A percentile compares a stretch with the other conserved stretches of the same genome.
Conservation (phyloP, 2,113 vertebrate species). For the Lampris incognitus region DNA sequence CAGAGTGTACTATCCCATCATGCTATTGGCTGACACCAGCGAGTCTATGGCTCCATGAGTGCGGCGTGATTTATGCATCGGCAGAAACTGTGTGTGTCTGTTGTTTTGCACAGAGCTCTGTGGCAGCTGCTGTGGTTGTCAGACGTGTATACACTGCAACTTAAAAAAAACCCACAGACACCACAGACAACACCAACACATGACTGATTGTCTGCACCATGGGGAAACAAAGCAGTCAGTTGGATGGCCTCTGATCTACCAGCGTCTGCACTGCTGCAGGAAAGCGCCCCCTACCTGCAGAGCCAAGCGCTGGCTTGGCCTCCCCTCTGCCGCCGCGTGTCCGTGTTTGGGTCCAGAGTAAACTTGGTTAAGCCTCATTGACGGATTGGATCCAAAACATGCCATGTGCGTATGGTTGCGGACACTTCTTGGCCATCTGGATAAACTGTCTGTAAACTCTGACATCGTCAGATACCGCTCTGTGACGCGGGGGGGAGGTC, state of each 20-base stretch:
- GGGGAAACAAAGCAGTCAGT: neutral
- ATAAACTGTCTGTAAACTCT: neutral
- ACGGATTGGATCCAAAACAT: constrained; percentile 13
- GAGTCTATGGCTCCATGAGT: constrained; percentile 5
- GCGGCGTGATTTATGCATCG: neutral
- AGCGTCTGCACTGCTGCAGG: too few species aligned
- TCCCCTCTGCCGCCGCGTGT: neutral
- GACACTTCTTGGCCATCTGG: neutral
- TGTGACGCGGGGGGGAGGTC: neutral
- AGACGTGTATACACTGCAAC: neutral
- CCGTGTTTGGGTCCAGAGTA: constrained; percentile 18
- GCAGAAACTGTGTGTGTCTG: neutral
- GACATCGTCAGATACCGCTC: neutral
- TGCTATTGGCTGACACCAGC: neutral
- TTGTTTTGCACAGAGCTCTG: neutral
- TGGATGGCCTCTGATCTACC: too few species aligned
- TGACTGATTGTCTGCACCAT: neutral
- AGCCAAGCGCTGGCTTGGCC: neutral
- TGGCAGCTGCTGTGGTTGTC: neutral
- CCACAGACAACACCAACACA: neutral
- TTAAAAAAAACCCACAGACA: too few species aligned
- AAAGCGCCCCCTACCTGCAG: too few species aligned
- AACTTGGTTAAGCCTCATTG: constrained; percentile 14
- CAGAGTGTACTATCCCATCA: neutral
- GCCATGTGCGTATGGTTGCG: neutral